Percentiles rank a stretch among this genome's conserved stretches.
Evolutionary conservation across 2,888 invertebrate species (phyloP).

Genomic region (Clanis bilineata): DNA sequence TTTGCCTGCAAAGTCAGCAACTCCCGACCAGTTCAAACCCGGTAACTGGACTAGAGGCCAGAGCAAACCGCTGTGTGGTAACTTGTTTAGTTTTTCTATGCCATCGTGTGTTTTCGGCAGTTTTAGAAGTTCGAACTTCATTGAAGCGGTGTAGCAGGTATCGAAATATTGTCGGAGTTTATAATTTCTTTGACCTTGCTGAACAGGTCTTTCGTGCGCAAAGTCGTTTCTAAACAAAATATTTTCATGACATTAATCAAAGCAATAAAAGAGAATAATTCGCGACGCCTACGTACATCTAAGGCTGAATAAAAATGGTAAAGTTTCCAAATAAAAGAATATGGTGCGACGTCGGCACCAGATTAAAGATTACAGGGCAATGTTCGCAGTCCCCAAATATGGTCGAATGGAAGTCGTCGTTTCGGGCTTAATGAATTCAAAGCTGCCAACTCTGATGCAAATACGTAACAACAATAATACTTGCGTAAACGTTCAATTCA

Average conservation of each 20-base stretch:
- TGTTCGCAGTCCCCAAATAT: conserved; percentile 48
- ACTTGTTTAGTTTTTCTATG: conserved; percentile 7
- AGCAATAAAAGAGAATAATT: background rate
- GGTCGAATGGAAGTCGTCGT: conserved; percentile 45
- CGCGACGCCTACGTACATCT: background rate
- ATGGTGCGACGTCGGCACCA: conserved; percentile 26
- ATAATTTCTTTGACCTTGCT: background rate
- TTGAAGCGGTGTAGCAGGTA: background rate
- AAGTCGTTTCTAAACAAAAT: background rate
- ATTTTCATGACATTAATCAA: background rate
- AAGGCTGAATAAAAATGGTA: conserved; percentile 10
- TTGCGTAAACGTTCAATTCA: conserved; percentile 30
- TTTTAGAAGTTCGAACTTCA: background rate
- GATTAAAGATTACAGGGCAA: conserved; percentile 52
- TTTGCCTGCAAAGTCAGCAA: conserved; percentile 45
- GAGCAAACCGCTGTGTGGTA: conserved; percentile 29
- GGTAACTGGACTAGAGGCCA: conserved; percentile 35
- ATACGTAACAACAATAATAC: conserved; percentile 30
- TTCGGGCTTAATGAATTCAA: conserved; percentile 48
- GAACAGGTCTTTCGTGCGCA: background rate
- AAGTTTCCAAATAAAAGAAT: conserved; percentile 17
- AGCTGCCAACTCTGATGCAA: conserved; percentile 41
- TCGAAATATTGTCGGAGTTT: background rate
- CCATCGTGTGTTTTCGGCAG: background rate
- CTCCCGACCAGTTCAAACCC: conserved; percentile 35